Evolutionary conservation across 2,113 vertebrate species (phyloP).

Genomic region (Ophiodon elongatus): DNA sequence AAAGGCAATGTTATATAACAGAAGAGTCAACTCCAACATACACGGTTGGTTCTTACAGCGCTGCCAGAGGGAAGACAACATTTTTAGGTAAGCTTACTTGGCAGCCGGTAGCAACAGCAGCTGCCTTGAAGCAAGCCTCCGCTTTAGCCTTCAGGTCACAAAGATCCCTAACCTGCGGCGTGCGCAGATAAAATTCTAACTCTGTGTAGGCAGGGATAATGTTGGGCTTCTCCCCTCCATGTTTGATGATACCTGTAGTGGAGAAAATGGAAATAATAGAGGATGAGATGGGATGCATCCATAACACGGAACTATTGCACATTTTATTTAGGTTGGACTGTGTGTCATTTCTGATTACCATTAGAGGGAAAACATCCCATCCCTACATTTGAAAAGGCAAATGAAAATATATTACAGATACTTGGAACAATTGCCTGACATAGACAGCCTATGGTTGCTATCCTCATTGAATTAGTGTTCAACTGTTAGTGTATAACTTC

Average conservation of each 20-base stretch:
- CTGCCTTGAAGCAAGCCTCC: conserved; percentile 90
- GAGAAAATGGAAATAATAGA: conserved; percentile 25
- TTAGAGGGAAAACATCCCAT: background rate
- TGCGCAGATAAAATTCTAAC: conserved; percentile 88
- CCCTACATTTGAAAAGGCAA: background rate
- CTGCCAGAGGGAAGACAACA: background rate
- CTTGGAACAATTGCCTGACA: background rate
- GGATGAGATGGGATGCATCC: background rate
- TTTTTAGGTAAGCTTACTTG: conserved; percentile 78
- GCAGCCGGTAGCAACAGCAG: conserved; percentile 89
- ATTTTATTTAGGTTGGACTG: background rate
- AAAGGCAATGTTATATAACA: conserved; percentile 27
- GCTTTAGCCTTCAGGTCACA: conserved; percentile 86
- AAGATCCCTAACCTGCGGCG: conserved; percentile 87
- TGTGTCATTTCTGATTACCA: background rate
- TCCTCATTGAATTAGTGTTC: background rate
- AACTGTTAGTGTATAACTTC: background rate
- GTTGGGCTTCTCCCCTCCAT: conserved; percentile 91
- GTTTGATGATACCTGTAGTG: conserved; percentile 90
- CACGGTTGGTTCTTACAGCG: background rate
- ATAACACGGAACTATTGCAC: background rate
- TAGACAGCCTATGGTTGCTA: background rate
- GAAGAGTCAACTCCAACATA: background rate
- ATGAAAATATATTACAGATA: background rate
- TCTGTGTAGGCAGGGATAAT: conserved; percentile 92